These are phyloP conservation scores for Urophycis tenuis DNA, from an alignment of 2,797 vertebrate genomes.

Conservation along the genomic window DNA sequence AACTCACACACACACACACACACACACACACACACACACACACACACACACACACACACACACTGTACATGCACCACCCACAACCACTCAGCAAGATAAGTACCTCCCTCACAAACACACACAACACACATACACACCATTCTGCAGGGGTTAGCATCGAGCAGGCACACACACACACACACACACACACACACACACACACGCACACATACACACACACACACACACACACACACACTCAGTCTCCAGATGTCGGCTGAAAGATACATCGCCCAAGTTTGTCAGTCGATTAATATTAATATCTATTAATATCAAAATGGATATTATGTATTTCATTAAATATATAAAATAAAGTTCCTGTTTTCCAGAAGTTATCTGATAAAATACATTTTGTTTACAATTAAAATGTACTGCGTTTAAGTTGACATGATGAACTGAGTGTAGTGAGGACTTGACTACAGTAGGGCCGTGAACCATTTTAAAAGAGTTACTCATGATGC, in stretches of 20 bases:
- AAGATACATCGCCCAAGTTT: slow-evolving; percentile 42
- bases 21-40: slow-evolving; percentile 14
- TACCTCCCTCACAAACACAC: neutral
- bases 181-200: slow-evolving; percentile 10
- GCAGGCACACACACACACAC: neutral
- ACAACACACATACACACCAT: neutral
- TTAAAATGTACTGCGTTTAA: too few relatives aligned
- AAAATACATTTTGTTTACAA: too few relatives aligned
- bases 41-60: slow-evolving; percentile 10
- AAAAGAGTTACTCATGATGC: too few relatives aligned
- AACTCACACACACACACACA: slow-evolving; percentile 28
- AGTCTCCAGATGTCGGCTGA: slow-evolving; percentile 41
- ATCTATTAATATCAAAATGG: too few relatives aligned
- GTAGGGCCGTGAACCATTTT: neutral
- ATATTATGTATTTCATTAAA: too few relatives aligned
- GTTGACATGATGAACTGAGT: too few relatives aligned
- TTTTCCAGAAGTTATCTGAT: too few relatives aligned
- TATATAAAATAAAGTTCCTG: too few relatives aligned
- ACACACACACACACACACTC: slow-evolving; percentile 13
- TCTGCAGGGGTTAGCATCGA: too few relatives aligned
- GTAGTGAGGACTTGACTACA: too few relatives aligned
- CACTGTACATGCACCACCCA: neutral
- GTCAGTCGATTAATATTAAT: too few relatives aligned
- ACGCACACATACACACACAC: slow-evolving; percentile 15
- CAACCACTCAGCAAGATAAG: neutral